These are phyloP conservation scores for Thymelicus sylvestris DNA, from an alignment of 2,888 invertebrate species.

Conservation along the genomic window DNA sequence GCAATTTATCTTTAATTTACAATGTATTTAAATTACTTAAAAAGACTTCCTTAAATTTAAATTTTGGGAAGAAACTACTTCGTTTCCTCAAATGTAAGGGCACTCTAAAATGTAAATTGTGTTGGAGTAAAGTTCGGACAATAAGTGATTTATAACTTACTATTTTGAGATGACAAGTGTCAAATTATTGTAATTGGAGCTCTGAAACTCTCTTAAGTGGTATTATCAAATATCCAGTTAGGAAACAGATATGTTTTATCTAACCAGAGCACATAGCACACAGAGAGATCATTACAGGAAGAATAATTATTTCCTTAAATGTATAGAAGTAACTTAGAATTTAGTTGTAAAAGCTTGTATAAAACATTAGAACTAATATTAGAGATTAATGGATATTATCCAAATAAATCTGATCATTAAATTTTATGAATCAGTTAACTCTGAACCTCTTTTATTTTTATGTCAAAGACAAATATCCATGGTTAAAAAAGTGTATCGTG, in stretches of 20 bases:
- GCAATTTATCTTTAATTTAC: no score
- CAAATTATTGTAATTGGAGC: background rate
- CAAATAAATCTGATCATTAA: conserved; percentile 35
- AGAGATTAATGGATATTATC: conserved; percentile 11
- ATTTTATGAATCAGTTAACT: conserved; percentile 25
- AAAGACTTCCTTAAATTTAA: background rate
- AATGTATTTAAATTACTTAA: background rate
- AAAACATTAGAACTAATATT: conserved; percentile 26
- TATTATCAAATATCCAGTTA: no score
- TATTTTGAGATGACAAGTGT: background rate
- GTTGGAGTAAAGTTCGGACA: no score
- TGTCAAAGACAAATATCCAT: background rate
- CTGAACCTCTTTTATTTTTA: conserved; percentile 31
- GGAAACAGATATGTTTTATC: no score
- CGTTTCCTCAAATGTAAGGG: background rate
- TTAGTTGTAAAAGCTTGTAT: conserved; percentile 27
- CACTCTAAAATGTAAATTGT: background rate
- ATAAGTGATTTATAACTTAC: background rate
- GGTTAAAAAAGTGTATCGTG: no score
- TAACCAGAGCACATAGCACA: background rate
- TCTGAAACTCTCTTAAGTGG: no score
- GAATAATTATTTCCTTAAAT: conserved; percentile 8
- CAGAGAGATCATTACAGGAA: background rate
- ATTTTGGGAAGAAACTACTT: background rate
- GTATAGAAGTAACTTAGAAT: conserved; percentile 22